Conservation (phyloP, 2,797 vertebrate genomes). For the Fringilla coelebs region DNA sequence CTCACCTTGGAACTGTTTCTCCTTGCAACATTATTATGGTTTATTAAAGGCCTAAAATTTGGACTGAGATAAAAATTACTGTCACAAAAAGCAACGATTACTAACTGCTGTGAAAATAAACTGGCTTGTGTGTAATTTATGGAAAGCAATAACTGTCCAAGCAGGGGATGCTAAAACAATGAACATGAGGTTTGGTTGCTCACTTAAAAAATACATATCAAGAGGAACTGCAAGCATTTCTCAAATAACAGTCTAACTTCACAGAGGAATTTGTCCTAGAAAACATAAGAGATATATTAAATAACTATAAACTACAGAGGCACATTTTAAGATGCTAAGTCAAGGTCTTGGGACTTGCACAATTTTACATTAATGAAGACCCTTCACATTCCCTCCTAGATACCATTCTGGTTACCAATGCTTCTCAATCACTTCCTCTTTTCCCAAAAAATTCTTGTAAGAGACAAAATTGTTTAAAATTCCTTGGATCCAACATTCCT, state of each 20-base stretch:
- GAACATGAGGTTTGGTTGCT: not conserved
- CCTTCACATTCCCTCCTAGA: not conserved
- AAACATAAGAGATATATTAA: not conserved
- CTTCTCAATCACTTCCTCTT: not conserved
- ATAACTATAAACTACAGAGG: not conserved
- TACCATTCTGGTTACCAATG: not conserved
- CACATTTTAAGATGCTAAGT: not conserved
- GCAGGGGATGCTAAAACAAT: conserved; percentile 15
- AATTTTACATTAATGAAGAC: not conserved
- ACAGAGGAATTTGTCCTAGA: not conserved
- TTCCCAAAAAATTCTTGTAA: not conserved
- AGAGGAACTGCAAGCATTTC: not conserved
- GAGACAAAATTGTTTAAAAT: not conserved
- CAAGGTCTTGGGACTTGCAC: not conserved
- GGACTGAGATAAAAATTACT: not conserved
- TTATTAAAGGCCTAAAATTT: conserved; percentile 5
- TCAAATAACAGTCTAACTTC: not conserved
- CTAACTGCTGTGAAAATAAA: conserved; percentile 5
- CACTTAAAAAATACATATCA: not conserved
- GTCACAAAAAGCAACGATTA: not conserved
- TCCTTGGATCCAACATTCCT: not conserved
- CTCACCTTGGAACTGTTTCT: not conserved
- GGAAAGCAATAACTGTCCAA: conserved; percentile 35
- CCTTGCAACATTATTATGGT: not conserved
- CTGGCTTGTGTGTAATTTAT: not conserved